Conservation (phyloP, 2,113 vertebrate genomes). For the human region GRCh38 chr14:26071001-26071500, state of each 20-base stretch:
- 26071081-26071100: not conserved
- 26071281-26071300: not conserved
- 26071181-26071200: not conserved
- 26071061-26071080: not conserved
- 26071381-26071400: no score
- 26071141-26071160: slow-evolving; percentile 29
- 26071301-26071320: not conserved
- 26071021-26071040: not conserved
- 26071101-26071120: not conserved
- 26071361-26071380: not conserved
- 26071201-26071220: not conserved
- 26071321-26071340: not conserved
- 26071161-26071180: not conserved
- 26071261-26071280: not conserved
- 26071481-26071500: not conserved
- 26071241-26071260: not conserved
- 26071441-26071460: not conserved
- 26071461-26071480: not conserved
- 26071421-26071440: not conserved
- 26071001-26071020: not conserved
- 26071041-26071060: not conserved
- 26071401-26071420: not conserved
- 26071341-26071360: not conserved
- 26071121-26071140: not conserved
- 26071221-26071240: not conserved